phyloP scores from a whole-genome alignment of 2,888 invertebrate genomes.

The Scaptomyza tumidula region DNA sequence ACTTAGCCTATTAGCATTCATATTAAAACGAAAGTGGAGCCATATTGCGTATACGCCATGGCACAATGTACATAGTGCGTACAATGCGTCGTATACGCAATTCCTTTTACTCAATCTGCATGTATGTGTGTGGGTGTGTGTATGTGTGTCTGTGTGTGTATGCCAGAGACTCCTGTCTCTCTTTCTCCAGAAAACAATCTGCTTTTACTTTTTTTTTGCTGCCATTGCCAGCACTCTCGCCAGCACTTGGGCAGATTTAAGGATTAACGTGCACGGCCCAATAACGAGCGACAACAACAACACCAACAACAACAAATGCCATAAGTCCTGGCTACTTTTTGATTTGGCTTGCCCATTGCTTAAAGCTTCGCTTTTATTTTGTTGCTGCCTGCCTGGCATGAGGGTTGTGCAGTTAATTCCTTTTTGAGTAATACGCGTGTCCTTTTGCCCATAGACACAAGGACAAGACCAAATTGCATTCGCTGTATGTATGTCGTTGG shows the following conservation, averaged over 20 bases:
- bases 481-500: conserved; percentile 50
- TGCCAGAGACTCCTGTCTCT: neutral
- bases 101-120: conserved; percentile 30
- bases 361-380: conserved; percentile 1
- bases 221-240: conserved; percentile 61
- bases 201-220: conserved; percentile 43
- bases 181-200: conserved; percentile 65
- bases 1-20: conserved; percentile 81
- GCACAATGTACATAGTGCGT: conserved; percentile 34
- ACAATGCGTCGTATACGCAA: conserved; percentile 60
- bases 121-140: conserved; percentile 25
- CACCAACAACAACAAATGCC: conserved; percentile 36
- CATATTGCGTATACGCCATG: conserved; percentile 76
- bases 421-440: conserved; percentile 78
- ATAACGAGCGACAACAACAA: conserved; percentile 50
- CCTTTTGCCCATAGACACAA: conserved; percentile 35
- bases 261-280: conserved; percentile 78
- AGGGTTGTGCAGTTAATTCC: conserved; percentile 66
- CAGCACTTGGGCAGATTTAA: conserved; percentile 79
- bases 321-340: conserved; percentile 71
- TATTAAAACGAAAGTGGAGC: conserved; percentile 80
- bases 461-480: conserved; percentile 71
- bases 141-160: conserved; percentile 22
- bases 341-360: conserved; percentile 55
- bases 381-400: neutral